Base-by-base conservation (phyloP, 2,888 invertebrate species). In the Heliconius charithonia region DNA sequence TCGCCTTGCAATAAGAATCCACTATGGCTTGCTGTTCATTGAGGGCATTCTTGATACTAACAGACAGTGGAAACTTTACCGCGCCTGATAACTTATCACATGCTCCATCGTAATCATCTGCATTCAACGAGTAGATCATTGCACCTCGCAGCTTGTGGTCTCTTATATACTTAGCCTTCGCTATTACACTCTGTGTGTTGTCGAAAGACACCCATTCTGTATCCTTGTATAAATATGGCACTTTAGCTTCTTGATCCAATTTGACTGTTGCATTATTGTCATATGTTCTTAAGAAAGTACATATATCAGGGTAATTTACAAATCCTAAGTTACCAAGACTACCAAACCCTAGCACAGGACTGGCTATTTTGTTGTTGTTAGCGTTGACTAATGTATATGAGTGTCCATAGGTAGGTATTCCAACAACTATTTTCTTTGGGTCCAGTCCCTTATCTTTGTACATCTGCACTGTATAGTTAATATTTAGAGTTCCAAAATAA, bases 351-450 rank as follows among this genome's bases (percentile, higher is more conserved):
- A 94, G 93, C 0, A 97, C 96, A 0, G 98, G 98, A 22, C 97
- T 97, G 73, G 96, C 96, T 9, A 98, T 92, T 7, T 94, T 96
- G 78, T 96, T 95, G 88, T 97, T 97, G 19, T 95, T 88, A 0
- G 95, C 87, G 91, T 97, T 97, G 0, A 97, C 94, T 71, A 98
- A 92, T 65, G 94, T 96, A 86, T 96, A 98, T 6, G 97, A 96
- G 87, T 98, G 98, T 0, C 98, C 98, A 88, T 98, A 99, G 0
- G 98, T 97, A 9, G 99, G 98, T 85, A 98, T 95, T 0, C 98
- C 98, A 1, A 98, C 95, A 16, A 98, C 96, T 27, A 98, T 96
- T 90, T 98, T 98, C 66, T 96, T 95, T 62, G 95, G 95, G 27
- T 97, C 97, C 91, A 99, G 96, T 16, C 98, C 98, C 84, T 96